Conservation (phyloP, 1,140 invertebrate genomes). For the Zaprionus davidi region DNA sequence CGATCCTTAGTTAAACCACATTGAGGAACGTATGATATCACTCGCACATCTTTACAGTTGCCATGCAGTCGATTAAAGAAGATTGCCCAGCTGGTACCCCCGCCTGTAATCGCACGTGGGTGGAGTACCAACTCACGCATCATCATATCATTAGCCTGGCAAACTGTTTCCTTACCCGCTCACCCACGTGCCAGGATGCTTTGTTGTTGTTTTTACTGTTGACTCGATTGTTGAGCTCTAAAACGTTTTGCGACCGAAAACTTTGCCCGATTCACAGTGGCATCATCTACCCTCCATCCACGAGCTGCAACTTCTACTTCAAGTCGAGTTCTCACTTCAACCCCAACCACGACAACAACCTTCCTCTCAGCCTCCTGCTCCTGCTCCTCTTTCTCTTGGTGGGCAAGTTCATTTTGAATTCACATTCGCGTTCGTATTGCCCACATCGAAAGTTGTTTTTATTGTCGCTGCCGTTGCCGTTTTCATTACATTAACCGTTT, state of each 20-base stretch:
- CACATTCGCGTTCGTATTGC: constrained; percentile 31
- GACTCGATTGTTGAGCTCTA: constrained; percentile 42
- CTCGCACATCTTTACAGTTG: background rate
- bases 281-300: constrained; percentile 1
- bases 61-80: background rate
- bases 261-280: constrained; percentile 42
- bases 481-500: constrained; percentile 79
- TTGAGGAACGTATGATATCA: background rate
- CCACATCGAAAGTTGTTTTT: constrained; percentile 67
- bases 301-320: background rate
- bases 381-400: background rate
- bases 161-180: background rate
- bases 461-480: constrained; percentile 66
- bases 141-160: constrained; percentile 1
- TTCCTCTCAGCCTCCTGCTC: background rate
- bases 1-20: background rate
- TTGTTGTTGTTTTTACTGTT: constrained; percentile 13
- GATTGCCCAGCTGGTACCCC: background rate
- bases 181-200: background rate
- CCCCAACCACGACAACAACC: background rate
- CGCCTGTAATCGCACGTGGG: background rate
- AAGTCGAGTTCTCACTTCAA: constrained; percentile 2
- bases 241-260: constrained; percentile 41
- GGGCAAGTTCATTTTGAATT: constrained; percentile 20
- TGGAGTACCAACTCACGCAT: background rate